These are phyloP conservation scores for Gopherus flavomarginatus DNA, from an alignment of 2,113 vertebrate genomes.

Conservation along the genomic window DNA sequence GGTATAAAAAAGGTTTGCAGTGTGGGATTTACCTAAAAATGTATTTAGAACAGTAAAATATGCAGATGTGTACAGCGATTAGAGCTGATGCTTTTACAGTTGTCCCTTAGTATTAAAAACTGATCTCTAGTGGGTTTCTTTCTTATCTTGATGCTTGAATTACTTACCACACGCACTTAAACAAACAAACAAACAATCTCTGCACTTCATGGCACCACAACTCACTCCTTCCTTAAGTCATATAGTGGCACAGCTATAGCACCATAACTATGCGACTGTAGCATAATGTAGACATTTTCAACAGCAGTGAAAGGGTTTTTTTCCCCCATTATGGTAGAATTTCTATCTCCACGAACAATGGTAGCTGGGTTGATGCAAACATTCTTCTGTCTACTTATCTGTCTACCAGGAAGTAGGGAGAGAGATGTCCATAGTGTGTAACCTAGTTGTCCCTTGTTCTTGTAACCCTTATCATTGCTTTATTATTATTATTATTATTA, in stretches of 20 bases:
- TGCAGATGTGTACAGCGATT: not conserved
- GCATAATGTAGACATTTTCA: too few relatives aligned
- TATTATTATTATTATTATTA: too few relatives aligned
- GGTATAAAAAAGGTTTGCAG: not conserved
- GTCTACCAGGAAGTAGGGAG: not conserved
- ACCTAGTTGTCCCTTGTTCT: accelerated
- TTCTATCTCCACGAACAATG: too few relatives aligned
- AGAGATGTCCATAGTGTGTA: not conserved
- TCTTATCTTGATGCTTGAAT: not conserved
- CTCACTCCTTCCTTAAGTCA: not conserved
- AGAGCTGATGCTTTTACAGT: not conserved
- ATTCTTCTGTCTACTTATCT: not conserved
- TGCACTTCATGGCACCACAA: not conserved
- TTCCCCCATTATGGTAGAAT: too few relatives aligned
- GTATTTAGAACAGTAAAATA: not conserved
- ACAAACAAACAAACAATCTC: not conserved
- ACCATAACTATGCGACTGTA: not conserved
- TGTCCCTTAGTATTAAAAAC: not conserved
- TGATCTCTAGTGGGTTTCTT: not conserved
- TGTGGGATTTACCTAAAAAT: not conserved
- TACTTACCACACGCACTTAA: not conserved
- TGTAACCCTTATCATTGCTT: too few relatives aligned
- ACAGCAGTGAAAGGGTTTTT: too few relatives aligned
- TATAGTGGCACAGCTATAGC: not conserved
- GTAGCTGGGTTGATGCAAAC: not conserved